Evolutionary conservation across 1,140 invertebrate genomes (phyloP), one percentile per base, ranked within the genome.

Genomic region (Tetranychus urticae): DNA sequence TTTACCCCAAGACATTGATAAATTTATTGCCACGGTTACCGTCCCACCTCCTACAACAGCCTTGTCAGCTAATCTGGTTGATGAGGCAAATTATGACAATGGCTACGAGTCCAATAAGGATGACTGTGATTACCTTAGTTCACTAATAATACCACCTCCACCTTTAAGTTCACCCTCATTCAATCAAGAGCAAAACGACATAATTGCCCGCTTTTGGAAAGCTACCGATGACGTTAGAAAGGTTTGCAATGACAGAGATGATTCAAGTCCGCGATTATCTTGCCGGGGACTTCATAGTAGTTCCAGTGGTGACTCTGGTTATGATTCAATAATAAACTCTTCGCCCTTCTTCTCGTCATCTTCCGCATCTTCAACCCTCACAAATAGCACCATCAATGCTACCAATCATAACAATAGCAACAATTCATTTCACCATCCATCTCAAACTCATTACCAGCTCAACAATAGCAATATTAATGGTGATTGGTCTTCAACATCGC

Each of bases 11-110:
- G 78, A 79, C 65, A 73, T 89, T 63, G 86, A 90, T 69, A 78
- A 81, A 58, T 86, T 90, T 68, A 79, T 89, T 66, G 84, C 84
- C 14, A 83, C 81, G 66, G 81, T 88, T 37, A 82, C 82, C 33
- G 79, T 89, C 56, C 85, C 83, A 36, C 85, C 86, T 7, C 77
- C 77, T 37, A 76, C 76, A 45, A 14, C 56, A 14, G 58, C 50
- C 12, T 42, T 33, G 45, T 33, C 50, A 42, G 58, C 6, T 45
- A 54, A 10, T 63, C 42, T 13, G 39, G 36, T 37, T 55, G 50
- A 5, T 57, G 63, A 14, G 34, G 23, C 1, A n/a, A 37, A 5
- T 36, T 47, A 12, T 33, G 55, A 8, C 36, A 31, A 12, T 57
- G 63, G 36, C 31, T 39, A 35, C 10, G 48, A 50, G 59, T 62